Evolutionary conservation across 2,113 vertebrate species (phyloP), one percentile per base, ranked within the genome.

Genomic region (Arvicanthis niloticus): DNA sequence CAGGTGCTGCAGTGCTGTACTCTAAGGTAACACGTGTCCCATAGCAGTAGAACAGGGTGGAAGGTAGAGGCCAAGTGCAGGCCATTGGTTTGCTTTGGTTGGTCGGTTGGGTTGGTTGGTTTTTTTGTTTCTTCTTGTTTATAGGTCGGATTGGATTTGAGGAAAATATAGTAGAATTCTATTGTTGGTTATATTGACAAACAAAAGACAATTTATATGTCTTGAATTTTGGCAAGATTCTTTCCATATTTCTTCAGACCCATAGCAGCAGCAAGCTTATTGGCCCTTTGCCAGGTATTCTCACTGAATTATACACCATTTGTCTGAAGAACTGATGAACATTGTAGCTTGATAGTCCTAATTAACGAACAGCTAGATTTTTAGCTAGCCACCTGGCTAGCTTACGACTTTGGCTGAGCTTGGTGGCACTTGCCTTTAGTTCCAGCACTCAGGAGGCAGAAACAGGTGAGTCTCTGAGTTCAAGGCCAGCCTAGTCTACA

Each of bases 1-100:
- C 68, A 0, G 95, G 97, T 7, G 99, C 99, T 1, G 95, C 97
- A 10, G 95, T 98, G 45, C 98, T 99, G 58, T 99, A 99, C 91
- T 99, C 99, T 37, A 98, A 99, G 99, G 99, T 99, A 98, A 94
- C 90, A 11, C 5, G 19, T 0, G 5, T 0, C 1, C 40, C 26
- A 7, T 10, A 34, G 58, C 73, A 48, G 17, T 10, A 75, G n/a
- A 60, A 3, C 60, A 29, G 6, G n/a, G 26, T 5, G 0, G 67
- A 34, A 68, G 67, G 5, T 6, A 5, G 65, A 34, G 31, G 5
- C 65, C 15, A 5, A 68, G 31, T 16, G 31, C 67, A 68, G 29
- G 15, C 5, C 7, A 34, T 34, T 15, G 5, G 3, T 51, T 80
- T 4, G 22, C 51, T 94, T 29, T 34, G 67, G 67, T 21, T 86